phyloP scores from a whole-genome alignment of 2,888 invertebrate genomes.

The Thereva nobilitata region DNA sequence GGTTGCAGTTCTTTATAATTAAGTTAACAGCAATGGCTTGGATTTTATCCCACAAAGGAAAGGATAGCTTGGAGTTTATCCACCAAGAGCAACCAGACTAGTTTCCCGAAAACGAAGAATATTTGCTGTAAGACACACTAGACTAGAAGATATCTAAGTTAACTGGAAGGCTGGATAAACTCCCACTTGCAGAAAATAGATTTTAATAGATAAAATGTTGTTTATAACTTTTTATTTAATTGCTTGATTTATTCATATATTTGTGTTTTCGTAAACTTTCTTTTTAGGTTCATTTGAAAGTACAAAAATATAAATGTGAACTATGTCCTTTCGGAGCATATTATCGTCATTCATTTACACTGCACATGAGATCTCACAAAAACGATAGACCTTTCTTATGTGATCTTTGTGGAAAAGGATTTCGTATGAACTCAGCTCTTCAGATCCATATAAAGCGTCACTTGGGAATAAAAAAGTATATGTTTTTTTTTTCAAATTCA shows the following conservation, averaged over 20 bases:
- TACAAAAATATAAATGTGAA: slow-evolving; percentile 24
- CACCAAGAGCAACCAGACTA: too few species aligned
- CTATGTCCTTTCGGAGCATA: slow-evolving; percentile 50
- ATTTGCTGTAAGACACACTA: too few species aligned
- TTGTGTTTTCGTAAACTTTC: background rate
- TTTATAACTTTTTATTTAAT: slow-evolving; percentile 14
- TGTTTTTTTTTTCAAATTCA: slow-evolving; percentile 1
- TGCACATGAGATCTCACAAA: slow-evolving; percentile 51
- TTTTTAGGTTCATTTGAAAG: slow-evolving; percentile 36
- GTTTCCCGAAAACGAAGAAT: too few species aligned
- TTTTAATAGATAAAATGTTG: too few species aligned
- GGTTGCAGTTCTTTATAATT: too few species aligned
- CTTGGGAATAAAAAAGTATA: slow-evolving; percentile 47
- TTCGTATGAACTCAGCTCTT: slow-evolving; percentile 51
- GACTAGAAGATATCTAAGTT: too few species aligned
- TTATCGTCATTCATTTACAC: slow-evolving; percentile 51
- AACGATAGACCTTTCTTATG: slow-evolving; percentile 50
- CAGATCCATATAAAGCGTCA: slow-evolving; percentile 50
- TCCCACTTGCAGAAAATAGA: too few species aligned
- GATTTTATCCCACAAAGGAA: too few species aligned
- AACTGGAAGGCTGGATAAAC: too few species aligned
- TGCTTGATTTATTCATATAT: background rate
- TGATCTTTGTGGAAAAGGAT: slow-evolving; percentile 48
- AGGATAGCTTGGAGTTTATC: too few species aligned
- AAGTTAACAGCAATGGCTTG: too few species aligned